Percentiles rank a stretch among this genome's conserved stretches.
Evolutionary conservation across 2,797 vertebrate genomes (phyloP).

Genomic region (Sebastes minor): DNA sequence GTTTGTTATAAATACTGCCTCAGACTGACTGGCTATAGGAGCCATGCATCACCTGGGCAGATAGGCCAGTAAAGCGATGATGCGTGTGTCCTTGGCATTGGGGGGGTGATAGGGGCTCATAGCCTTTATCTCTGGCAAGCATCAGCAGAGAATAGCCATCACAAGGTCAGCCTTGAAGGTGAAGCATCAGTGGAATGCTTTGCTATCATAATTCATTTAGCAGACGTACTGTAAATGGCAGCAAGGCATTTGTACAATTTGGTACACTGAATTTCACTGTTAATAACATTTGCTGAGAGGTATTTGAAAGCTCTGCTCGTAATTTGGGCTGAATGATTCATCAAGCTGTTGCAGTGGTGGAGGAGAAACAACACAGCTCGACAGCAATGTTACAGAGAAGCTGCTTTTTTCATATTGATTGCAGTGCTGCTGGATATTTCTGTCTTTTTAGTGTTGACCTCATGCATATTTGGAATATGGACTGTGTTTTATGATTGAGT

Average conservation of each 20-base stretch:
- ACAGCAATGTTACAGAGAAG: not conserved
- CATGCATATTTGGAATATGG: not conserved
- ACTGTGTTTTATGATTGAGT: slow-evolving; percentile 3
- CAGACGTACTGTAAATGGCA: slow-evolving; percentile 20
- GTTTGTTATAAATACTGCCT: slow-evolving; percentile 74
- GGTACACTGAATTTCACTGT: slow-evolving; percentile 40
- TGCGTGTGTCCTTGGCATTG: slow-evolving; percentile 75
- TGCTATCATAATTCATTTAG: slow-evolving; percentile 66
- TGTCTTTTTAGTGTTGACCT: slow-evolving; percentile 17
- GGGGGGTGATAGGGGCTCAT: slow-evolving; percentile 57
- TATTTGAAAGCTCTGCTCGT: slow-evolving; percentile 26
- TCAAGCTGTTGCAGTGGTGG: not conserved
- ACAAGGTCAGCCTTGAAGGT: slow-evolving; percentile 78
- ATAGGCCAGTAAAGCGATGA: slow-evolving; percentile 76
- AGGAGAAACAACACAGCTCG: not conserved
- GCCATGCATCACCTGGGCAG: slow-evolving; percentile 79
- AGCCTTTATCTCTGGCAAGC: slow-evolving; percentile 75
- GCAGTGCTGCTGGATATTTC: slow-evolving; percentile 1
- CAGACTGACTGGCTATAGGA: slow-evolving; percentile 71
- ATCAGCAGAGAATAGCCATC: slow-evolving; percentile 71
- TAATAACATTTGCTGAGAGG: slow-evolving; percentile 32
- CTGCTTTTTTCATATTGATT: slow-evolving; percentile 7
- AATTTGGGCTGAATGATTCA: slow-evolving; percentile 24
- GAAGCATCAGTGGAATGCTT: slow-evolving; percentile 61
- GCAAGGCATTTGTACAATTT: slow-evolving; percentile 46